Evolutionary conservation across 2,888 invertebrate genomes (phyloP).

Genomic region (Trisateles emortualis): DNA sequence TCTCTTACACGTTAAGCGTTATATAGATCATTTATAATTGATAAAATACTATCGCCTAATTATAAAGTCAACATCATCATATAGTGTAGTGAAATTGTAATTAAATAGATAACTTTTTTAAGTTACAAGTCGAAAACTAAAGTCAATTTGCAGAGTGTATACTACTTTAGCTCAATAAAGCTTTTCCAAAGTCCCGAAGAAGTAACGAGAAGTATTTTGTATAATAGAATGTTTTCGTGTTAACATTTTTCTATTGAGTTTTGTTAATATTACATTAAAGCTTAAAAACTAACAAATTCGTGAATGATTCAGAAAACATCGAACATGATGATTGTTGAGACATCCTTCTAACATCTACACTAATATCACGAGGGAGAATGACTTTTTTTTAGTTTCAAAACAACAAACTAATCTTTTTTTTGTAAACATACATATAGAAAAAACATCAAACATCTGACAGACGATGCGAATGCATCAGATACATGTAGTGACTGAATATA

Average conservation of each 20-base stretch:
- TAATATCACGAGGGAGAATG: conserved; percentile 80
- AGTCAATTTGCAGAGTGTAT: conserved; percentile 21
- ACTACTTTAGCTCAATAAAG: conserved; percentile 58
- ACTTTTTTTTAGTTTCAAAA: conserved; percentile 56
- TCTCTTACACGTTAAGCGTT: background rate
- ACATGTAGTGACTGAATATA: conserved; percentile 35
- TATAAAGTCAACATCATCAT: conserved; percentile 24
- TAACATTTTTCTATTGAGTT: conserved; percentile 35
- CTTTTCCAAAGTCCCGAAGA: conserved; percentile 33
- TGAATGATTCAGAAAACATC: conserved; percentile 68
- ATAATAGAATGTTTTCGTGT: conserved; percentile 18
- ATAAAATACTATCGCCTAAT: conserved; percentile 24
- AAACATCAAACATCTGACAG: conserved; percentile 28
- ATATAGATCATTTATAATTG: conserved; percentile 7
- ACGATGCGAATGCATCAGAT: conserved; percentile 31
- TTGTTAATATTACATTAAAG: conserved; percentile 66
- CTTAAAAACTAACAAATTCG: conserved; percentile 80
- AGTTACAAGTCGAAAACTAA: conserved; percentile 20
- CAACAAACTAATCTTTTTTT: conserved; percentile 38
- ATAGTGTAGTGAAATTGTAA: conserved; percentile 15
- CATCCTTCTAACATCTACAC: conserved; percentile 68
- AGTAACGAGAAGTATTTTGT: conserved; percentile 36
- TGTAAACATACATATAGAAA: conserved; percentile 37
- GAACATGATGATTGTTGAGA: conserved; percentile 56
- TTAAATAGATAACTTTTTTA: conserved; percentile 17